A percentile compares a stretch with the other conserved stretches of the same genome.
Conservation (phyloP, 2,113 vertebrate species). For the Gnathonemus longibarbis region DNA sequence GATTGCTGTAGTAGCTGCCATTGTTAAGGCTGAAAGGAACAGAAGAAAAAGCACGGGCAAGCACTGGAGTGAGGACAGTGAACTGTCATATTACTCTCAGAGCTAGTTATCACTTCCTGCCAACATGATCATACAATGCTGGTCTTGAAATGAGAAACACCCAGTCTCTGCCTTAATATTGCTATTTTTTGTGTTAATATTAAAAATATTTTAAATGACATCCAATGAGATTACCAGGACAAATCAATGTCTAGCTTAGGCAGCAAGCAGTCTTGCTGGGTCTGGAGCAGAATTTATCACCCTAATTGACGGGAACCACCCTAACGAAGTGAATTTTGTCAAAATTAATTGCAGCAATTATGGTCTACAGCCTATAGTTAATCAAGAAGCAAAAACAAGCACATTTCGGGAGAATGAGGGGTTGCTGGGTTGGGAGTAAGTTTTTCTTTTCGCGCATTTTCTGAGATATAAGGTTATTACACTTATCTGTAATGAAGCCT, state of each 20-base stretch:
- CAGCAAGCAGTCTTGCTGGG: not conserved
- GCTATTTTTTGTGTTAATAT: not conserved
- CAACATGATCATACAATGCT: not conserved
- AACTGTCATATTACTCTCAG: conserved; percentile 52
- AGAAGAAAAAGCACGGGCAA: conserved; percentile 43
- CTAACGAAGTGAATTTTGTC: not conserved
- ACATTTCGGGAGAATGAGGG: not conserved
- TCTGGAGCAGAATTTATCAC: not conserved
- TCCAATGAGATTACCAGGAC: not conserved
- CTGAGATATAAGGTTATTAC: not conserved
- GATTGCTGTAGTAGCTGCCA: conserved; percentile 48
- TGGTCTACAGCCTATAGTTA: not conserved
- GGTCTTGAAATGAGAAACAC: not conserved
- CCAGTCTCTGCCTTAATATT: not conserved
- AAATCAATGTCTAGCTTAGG: not conserved
- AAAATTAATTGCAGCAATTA: not conserved
- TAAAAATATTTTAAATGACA: not conserved
- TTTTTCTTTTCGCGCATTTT: not conserved
- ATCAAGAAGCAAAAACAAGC: not conserved
- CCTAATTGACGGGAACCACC: not conserved
- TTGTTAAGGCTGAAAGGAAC: conserved; percentile 47
- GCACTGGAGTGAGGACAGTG: conserved; percentile 37
- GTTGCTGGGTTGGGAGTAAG: not conserved
- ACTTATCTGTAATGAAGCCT: not conserved
- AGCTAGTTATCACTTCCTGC: conserved; percentile 25